These are phyloP conservation scores for Drosophila mimica DNA, from an alignment of 2,888 invertebrate genomes.

Conservation along the genomic window DNA sequence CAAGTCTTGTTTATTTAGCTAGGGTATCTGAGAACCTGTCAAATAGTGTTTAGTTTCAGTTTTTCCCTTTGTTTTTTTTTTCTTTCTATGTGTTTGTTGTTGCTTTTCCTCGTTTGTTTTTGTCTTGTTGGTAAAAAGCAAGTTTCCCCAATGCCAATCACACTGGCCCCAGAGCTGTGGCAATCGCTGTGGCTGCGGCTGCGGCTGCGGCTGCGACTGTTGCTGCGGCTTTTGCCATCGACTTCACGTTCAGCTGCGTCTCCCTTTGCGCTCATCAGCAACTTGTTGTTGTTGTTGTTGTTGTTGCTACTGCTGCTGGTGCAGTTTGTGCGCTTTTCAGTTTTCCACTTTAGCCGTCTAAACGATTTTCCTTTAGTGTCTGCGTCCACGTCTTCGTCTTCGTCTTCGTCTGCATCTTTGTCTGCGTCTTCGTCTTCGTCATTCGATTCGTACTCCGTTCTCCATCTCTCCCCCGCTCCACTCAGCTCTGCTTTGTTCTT, in stretches of 20 bases:
- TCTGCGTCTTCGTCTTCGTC: conserved; percentile 15
- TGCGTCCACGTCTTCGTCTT: conserved; percentile 31
- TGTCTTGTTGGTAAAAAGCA: conserved; percentile 55
- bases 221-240: conserved; percentile 34
- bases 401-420: conserved; percentile 8
- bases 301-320: conserved; percentile 16
- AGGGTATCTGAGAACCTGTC: conserved; percentile 20
- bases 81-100: not conserved
- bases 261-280: conserved; percentile 56
- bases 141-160: conserved; percentile 61
- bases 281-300: conserved; percentile 20
- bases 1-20: not conserved
- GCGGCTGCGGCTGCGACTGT: conserved; percentile 25
- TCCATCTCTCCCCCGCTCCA: not conserved
- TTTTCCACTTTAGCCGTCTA: conserved; percentile 59
- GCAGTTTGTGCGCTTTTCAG: conserved; percentile 56
- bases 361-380: conserved; percentile 51
- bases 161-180: conserved; percentile 50
- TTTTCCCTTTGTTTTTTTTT: conserved; percentile 7
- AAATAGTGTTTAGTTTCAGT: conserved; percentile 5
- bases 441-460: conserved; percentile 23
- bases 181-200: conserved; percentile 23
- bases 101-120: conserved; percentile 34
- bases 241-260: conserved; percentile 28
- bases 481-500: conserved; percentile 4